phyloP scores from a whole-genome alignment of 2,113 vertebrate genomes.

The Pangasianodon hypophthalmus region DNA sequence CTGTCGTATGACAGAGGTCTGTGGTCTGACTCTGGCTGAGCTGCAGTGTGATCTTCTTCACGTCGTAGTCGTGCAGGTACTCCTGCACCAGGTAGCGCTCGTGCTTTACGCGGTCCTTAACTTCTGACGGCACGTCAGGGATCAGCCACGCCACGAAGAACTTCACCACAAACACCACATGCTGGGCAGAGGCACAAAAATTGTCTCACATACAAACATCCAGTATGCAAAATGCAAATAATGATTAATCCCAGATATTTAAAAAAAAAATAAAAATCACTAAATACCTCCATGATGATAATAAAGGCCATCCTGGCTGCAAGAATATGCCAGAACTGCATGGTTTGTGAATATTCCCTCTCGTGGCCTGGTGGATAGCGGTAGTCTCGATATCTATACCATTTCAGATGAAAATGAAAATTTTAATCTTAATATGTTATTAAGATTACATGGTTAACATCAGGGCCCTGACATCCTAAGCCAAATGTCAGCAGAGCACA shows the following conservation, averaged over 20 bases:
- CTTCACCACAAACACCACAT: constrained; percentile 83
- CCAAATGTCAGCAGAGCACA: not conserved
- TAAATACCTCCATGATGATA: constrained; percentile 90
- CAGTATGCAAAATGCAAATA: not conserved
- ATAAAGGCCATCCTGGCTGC: constrained; percentile 93
- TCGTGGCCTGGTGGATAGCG: constrained; percentile 84
- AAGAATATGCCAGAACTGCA: constrained; percentile 97
- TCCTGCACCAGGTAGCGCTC: constrained; percentile 83
- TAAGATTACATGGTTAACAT: not conserved
- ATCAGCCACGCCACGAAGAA: constrained; percentile 88
- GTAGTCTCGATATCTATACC: constrained; percentile 88
- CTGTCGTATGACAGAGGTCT: constrained; percentile 67
- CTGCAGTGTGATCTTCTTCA: constrained; percentile 83
- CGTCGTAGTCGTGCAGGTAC: constrained; percentile 90
- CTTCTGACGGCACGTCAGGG: constrained; percentile 82
- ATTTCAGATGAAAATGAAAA: constrained; percentile 5
- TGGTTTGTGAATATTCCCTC: constrained; percentile 84
- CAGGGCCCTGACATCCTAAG: not conserved
- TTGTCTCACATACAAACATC: not conserved
- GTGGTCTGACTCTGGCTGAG: constrained; percentile 66
- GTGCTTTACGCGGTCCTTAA: constrained; percentile 79
- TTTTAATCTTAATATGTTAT: not conserved
- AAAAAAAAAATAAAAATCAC: not conserved
- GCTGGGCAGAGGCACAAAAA: constrained; percentile 66
- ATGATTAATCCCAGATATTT: not conserved